phyloP scores from a whole-genome alignment of 2,888 invertebrate genomes.

The Acanthosepion lycidas region DNA sequence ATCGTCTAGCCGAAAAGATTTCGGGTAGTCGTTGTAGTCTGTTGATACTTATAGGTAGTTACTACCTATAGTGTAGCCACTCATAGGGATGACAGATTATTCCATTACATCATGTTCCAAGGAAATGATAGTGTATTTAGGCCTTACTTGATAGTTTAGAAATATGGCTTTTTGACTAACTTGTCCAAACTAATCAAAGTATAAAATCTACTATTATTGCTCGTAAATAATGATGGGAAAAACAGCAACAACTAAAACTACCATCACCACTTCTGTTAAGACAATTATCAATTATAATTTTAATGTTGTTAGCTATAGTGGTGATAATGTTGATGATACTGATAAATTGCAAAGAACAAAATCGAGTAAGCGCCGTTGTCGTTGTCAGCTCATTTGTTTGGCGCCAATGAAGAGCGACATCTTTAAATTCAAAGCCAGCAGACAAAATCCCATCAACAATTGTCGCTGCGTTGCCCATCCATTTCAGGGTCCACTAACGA shows the following conservation, averaged over 20 bases:
- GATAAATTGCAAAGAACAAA: background rate
- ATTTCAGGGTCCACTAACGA: conserved; percentile 33
- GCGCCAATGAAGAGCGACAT: conserved; percentile 18
- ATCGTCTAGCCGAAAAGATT: too few species aligned
- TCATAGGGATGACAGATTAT: too few species aligned
- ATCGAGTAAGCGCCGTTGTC: background rate
- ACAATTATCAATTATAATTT: background rate
- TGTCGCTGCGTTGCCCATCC: conserved; percentile 9
- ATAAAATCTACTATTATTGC: too few species aligned
- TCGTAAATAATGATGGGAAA: background rate
- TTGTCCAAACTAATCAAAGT: too few species aligned
- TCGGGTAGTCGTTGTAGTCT: too few species aligned
- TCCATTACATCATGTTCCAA: too few species aligned
- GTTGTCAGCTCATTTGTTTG: background rate
- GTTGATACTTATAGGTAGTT: too few species aligned
- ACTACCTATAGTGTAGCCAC: too few species aligned
- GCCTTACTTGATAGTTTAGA: too few species aligned
- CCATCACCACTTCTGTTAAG: background rate
- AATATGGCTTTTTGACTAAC: too few species aligned
- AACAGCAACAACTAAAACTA: background rate
- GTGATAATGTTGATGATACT: background rate
- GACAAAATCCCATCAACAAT: conserved; percentile 1
- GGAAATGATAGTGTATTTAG: too few species aligned
- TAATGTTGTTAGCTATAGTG: background rate
- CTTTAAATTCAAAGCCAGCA: conserved; percentile 33